Conservation (phyloP, 2,113 vertebrate species). For the Phalacrocorax pelagicus region DNA sequence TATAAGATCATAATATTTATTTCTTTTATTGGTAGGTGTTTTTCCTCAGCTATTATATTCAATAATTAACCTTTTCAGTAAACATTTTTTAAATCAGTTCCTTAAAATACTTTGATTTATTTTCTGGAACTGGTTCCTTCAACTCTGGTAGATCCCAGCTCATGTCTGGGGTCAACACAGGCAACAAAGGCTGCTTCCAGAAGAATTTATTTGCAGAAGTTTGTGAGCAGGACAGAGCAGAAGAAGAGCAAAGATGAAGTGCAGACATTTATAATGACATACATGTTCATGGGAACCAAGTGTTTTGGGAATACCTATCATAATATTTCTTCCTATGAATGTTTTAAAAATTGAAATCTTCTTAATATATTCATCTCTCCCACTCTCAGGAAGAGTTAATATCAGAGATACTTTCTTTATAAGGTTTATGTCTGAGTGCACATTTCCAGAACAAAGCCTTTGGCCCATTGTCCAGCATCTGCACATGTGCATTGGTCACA, state of each 20-base stretch:
- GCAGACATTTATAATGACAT: not conserved
- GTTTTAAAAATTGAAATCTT: not conserved
- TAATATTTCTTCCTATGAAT: not conserved
- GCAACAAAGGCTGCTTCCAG: not conserved
- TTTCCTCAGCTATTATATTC: not conserved
- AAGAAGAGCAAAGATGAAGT: not conserved
- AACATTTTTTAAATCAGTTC: not conserved
- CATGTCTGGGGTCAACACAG: not conserved
- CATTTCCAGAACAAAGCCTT: not conserved
- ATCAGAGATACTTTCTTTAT: not conserved
- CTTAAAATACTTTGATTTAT: not conserved
- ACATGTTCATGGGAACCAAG: accelerated
- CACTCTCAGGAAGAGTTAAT: not conserved
- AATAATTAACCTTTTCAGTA: not conserved
- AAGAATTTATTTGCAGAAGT: not conserved
- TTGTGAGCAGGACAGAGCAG: not conserved
- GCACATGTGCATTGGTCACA: not conserved
- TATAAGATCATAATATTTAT: not conserved
- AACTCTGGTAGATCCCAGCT: not conserved
- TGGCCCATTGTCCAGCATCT: not conserved
- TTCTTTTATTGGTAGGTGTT: not conserved
- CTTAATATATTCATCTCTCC: not conserved
- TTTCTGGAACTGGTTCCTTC: not conserved
- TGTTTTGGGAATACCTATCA: not conserved
- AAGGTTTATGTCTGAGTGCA: not conserved